These are phyloP conservation scores for Physella acuta DNA, from an alignment of 1,140 invertebrate species.

Conservation along the genomic window DNA sequence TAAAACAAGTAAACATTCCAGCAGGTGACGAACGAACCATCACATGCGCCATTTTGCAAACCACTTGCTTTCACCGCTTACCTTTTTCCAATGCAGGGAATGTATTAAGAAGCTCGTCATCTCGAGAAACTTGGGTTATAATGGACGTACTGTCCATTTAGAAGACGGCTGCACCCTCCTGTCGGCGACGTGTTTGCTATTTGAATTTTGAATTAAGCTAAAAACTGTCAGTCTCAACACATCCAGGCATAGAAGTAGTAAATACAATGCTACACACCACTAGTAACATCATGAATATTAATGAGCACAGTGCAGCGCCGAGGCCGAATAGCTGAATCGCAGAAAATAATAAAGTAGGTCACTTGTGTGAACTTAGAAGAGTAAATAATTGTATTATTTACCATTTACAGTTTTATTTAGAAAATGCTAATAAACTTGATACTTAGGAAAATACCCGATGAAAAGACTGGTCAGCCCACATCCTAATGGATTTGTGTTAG, in stretches of 20 bases:
- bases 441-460: no score
- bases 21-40: conserved; percentile 27
- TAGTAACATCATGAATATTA: conserved; percentile 45
- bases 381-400: no score
- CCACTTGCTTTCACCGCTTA: conserved; percentile 63
- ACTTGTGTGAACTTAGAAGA: no score
- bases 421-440: no score
- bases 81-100: conserved; percentile 84
- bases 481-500: no score
- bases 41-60: conserved; percentile 37
- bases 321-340: conserved; percentile 28
- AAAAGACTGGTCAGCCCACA: no score
- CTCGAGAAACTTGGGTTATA: conserved; percentile 93
- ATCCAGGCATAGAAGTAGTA: conserved; percentile 37
- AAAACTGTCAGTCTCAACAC: conserved; percentile 38
- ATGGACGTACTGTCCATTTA: conserved; percentile 98
- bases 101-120: conserved; percentile 92
- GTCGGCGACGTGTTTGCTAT: conserved; percentile 48
- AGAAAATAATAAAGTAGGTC: conserved; percentile 23
- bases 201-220: conserved; percentile 29
- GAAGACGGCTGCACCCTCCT: conserved; percentile 49
- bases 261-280: conserved; percentile 30
- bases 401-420: no score
- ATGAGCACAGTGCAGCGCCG: conserved; percentile 29
- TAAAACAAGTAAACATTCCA: conserved; percentile 18